phyloP scores from a whole-genome alignment of 2,888 invertebrate genomes.

The Camptogramma bilineatum region DNA sequence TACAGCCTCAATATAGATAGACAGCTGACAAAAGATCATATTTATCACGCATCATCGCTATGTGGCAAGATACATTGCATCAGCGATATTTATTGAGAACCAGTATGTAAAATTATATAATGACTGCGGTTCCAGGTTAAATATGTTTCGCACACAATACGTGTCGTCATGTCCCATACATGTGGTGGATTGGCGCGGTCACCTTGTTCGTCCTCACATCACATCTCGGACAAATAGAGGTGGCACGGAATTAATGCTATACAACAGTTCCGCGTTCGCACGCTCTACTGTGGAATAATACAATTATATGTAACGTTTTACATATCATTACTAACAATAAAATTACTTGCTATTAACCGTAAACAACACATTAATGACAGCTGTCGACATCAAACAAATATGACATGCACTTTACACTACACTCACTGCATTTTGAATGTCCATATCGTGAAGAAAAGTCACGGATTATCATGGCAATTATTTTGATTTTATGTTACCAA shows the following conservation, averaged over 20 bases:
- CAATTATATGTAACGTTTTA: slow-evolving; percentile 25
- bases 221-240: slow-evolving; percentile 80
- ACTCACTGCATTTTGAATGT: neutral
- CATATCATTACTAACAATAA: slow-evolving; percentile 15
- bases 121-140: slow-evolving; percentile 26
- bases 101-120: slow-evolving; percentile 26
- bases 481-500: neutral
- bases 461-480: neutral
- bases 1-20: slow-evolving; percentile 2
- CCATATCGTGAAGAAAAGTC: neutral
- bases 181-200: slow-evolving; percentile 62
- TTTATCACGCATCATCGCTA: slow-evolving; percentile 21
- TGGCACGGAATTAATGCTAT: slow-evolving; percentile 51
- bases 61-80: slow-evolving; percentile 26
- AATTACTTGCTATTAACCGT: slow-evolving; percentile 7
- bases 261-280: slow-evolving; percentile 72
- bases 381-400: slow-evolving; percentile 1
- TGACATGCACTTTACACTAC: neutral
- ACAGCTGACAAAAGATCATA: slow-evolving; percentile 18
- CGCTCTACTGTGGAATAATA: slow-evolving; percentile 37
- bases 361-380: slow-evolving; percentile 10
- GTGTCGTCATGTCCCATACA: slow-evolving; percentile 44
- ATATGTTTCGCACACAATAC: slow-evolving; percentile 37
- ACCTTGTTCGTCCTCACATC: slow-evolving; percentile 79
- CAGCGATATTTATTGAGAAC: slow-evolving; percentile 25